A percentile compares a stretch with the other conserved stretches of the same genome.
These are phyloP conservation scores for Anomalospiza imberbis DNA, from an alignment of 2,797 vertebrate genomes.

Conservation along the genomic window DNA sequence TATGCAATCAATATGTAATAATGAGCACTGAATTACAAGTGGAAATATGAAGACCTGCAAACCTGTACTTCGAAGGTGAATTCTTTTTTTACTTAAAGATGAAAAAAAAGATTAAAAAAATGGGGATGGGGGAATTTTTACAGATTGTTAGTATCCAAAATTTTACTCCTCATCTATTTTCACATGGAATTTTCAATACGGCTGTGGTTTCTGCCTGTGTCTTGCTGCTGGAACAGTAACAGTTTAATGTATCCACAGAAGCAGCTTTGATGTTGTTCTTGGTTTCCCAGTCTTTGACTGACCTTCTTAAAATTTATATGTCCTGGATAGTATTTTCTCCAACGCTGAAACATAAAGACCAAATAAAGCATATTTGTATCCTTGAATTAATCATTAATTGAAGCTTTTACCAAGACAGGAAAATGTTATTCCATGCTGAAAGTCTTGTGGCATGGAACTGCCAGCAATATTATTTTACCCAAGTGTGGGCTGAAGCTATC, in stretches of 20 bases:
- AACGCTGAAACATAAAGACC: neutral
- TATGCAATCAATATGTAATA: neutral
- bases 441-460: neutral
- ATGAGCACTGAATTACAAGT: neutral
- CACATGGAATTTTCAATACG: neutral
- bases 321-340: neutral
- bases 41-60: neutral
- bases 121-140: accelerated
- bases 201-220: neutral
- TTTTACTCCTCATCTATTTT: neutral
- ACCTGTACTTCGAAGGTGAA: neutral
- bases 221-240: neutral
- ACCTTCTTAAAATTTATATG: neutral
- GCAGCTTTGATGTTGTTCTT: neutral
- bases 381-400: neutral
- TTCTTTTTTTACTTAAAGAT: neutral
- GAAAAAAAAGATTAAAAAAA: neutral
- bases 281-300: neutral
- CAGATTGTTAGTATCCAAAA: neutral
- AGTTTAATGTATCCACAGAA: neutral
- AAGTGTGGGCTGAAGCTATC: neutral
- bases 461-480: neutral
- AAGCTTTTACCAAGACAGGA: neutral
- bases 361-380: neutral
- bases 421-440: neutral